phyloP scores from a whole-genome alignment of 2,888 invertebrate genomes.

The Mermis nigrescens region DNA sequence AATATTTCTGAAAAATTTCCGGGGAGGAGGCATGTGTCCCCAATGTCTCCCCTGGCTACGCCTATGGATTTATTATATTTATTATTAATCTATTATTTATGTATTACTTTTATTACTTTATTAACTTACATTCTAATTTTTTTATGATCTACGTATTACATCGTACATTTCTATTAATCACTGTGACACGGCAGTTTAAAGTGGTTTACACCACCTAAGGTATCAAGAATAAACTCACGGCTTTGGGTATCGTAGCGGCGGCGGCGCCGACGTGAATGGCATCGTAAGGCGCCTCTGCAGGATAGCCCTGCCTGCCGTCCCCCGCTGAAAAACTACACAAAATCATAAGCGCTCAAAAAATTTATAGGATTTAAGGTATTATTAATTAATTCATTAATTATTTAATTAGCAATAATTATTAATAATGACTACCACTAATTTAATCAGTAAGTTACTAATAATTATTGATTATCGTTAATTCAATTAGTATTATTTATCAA shows the following conservation, averaged over 20 bases:
- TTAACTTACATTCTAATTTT: not conserved
- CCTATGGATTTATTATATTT: too few relatives aligned
- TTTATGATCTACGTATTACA: not conserved
- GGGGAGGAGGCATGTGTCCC: too few relatives aligned
- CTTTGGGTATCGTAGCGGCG: slow-evolving; percentile 23
- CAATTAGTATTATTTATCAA: not conserved
- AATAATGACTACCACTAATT: too few relatives aligned
- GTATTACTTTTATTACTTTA: not conserved
- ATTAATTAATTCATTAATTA: not conserved
- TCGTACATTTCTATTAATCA: too few relatives aligned
- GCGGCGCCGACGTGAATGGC: slow-evolving; percentile 52
- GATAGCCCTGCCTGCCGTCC: slow-evolving; percentile 66
- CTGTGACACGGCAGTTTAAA: too few relatives aligned
- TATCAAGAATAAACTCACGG: not conserved
- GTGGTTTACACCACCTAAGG: too few relatives aligned
- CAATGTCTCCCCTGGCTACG: too few relatives aligned
- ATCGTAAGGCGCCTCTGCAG: slow-evolving; percentile 57
- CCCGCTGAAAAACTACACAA: slow-evolving; percentile 46
- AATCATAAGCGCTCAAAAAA: not conserved
- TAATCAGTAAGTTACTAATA: too few relatives aligned
- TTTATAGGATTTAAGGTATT: not conserved
- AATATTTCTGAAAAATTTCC: too few relatives aligned
- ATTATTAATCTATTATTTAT: too few relatives aligned
- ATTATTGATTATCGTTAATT: slow-evolving; percentile 5
- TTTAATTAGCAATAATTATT: slow-evolving; percentile 3